Evolutionary conservation across 1,140 invertebrate species (phyloP).

Genomic region (Nebria ingens): DNA sequence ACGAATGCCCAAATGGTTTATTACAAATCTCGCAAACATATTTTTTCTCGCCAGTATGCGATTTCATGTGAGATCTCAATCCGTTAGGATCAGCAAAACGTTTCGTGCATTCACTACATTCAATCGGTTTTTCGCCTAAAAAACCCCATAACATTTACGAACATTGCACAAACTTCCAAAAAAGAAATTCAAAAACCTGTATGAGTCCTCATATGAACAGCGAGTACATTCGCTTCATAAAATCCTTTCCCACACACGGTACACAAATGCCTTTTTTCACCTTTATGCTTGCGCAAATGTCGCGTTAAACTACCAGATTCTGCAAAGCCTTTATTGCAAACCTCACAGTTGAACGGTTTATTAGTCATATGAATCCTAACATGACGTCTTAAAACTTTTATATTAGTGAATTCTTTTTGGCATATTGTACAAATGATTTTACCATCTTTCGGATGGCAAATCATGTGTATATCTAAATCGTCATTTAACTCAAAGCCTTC

Average conservation of each 20-base stretch:
- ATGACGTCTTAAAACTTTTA: constrained; percentile 22
- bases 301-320: constrained; percentile 32
- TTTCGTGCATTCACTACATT: constrained; percentile 34
- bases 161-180: neutral
- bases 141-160: neutral
- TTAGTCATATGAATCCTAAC: constrained; percentile 21
- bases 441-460: constrained; percentile 19
- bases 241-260: constrained; percentile 24
- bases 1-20: constrained; percentile 27
- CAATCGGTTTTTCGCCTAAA: constrained; percentile 40
- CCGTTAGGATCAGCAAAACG: constrained; percentile 33
- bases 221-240: constrained; percentile 21
- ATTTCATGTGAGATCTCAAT: constrained; percentile 32
- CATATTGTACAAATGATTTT: constrained; percentile 20
- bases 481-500: constrained; percentile 11
- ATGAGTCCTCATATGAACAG: constrained; percentile 22
- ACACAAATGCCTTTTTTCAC: constrained; percentile 31
- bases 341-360: constrained; percentile 27
- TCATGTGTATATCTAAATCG: constrained; percentile 20
- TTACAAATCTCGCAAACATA: constrained; percentile 25
- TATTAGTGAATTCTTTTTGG: constrained; percentile 19
- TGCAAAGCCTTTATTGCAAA: constrained; percentile 34
- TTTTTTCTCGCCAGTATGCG: constrained; percentile 33
- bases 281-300: constrained; percentile 34
- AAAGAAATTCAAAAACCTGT: constrained; percentile 15